Percentiles rank a stretch among this genome's conserved stretches.
phyloP scores from a whole-genome alignment of 2,113 vertebrate species.

The Scytalopus superciliaris region DNA sequence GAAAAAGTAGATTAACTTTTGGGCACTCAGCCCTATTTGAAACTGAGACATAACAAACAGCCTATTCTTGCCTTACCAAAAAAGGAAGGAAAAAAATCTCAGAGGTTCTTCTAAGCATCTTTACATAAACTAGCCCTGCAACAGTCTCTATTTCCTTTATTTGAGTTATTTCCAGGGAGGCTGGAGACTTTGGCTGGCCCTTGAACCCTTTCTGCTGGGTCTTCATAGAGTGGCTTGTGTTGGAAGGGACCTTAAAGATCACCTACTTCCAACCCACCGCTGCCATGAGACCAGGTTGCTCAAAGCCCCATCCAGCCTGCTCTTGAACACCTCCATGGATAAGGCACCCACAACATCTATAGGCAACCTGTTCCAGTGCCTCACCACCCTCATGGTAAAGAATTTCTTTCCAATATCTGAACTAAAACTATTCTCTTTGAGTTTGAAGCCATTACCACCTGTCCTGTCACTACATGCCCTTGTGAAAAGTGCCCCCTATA shows the following conservation, averaged over 20 bases:
- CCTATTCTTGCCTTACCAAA: not conserved
- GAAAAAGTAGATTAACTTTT: not conserved
- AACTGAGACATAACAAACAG: not conserved
- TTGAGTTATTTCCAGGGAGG: not conserved
- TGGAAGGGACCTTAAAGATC: not conserved
- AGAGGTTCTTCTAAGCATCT: not conserved
- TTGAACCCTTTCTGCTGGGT: rapidly evolving
- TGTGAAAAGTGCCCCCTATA: not conserved
- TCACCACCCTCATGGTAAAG: rapidly evolving
- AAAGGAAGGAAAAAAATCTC: not conserved
- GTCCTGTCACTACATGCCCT: not conserved
- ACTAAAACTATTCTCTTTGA: not conserved
- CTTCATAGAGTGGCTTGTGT: not conserved
- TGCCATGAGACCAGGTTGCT: not conserved
- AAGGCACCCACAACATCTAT: not conserved
- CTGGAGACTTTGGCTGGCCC: not conserved
- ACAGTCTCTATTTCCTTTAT: not conserved
- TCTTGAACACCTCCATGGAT: not conserved
- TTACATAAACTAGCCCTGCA: not conserved
- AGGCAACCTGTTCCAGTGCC: not conserved
- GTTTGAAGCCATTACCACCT: not conserved
- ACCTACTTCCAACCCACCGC: rapidly evolving
- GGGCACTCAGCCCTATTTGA: not conserved
- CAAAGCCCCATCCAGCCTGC: not conserved
- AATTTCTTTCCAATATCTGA: not conserved